Conservation (phyloP, 1,140 invertebrate species). For the Lasaia peninsularis region DNA sequence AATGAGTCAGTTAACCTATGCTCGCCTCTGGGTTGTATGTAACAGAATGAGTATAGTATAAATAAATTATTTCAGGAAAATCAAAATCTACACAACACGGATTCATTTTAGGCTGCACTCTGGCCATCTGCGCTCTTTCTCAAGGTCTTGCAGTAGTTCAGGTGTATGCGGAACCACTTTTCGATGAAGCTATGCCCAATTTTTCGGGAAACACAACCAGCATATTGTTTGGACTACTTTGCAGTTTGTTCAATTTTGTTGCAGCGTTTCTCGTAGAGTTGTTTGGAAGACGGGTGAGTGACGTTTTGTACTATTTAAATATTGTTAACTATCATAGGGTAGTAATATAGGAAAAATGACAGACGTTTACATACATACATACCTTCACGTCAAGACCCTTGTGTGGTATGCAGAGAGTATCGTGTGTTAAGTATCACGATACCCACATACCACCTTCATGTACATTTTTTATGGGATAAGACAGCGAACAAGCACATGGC, state of each 20-base stretch:
- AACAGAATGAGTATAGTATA: too few relatives aligned
- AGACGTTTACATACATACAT: not conserved
- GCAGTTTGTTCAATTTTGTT: constrained; percentile 27
- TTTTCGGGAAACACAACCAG: constrained; percentile 43
- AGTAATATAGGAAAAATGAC: not conserved
- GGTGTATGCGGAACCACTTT: constrained; percentile 42
- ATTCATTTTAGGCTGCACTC: constrained; percentile 23
- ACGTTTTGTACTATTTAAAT: constrained; percentile 17
- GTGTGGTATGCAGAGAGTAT: not conserved
- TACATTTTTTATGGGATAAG: too few relatives aligned
- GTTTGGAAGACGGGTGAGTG: constrained; percentile 46
- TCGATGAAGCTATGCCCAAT: constrained; percentile 41
- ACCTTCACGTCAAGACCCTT: too few relatives aligned
- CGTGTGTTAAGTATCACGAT: too few relatives aligned
- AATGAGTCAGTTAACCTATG: too few relatives aligned
- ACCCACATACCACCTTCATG: not conserved
- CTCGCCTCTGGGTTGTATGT: too few relatives aligned
- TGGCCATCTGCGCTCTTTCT: constrained; percentile 32
- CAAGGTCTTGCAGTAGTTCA: constrained; percentile 42
- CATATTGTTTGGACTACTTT: constrained; percentile 37
- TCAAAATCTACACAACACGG: constrained; percentile 38
- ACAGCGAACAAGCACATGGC: too few relatives aligned
- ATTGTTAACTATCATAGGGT: too few relatives aligned
- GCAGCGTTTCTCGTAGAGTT: constrained; percentile 42
- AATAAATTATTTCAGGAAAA: constrained; percentile 32